A percentile compares a stretch with the other conserved stretches of the same genome.
Conservation (phyloP, 2,113 vertebrate species). For the Antechinus flavipes region DNA sequence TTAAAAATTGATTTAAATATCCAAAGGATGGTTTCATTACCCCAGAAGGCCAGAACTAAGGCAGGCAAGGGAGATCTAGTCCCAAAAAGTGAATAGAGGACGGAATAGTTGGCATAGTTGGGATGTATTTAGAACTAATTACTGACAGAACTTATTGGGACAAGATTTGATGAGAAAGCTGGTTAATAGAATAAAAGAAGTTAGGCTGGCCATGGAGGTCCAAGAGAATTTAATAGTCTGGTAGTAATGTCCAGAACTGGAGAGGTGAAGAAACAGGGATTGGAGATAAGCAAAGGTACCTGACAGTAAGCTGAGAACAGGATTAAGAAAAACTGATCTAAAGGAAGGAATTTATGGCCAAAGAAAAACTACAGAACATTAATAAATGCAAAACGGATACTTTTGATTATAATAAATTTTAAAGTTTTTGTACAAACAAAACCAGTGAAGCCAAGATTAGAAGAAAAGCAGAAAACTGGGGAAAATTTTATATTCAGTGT, state of each 20-base stretch:
- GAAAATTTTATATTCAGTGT: too few relatives aligned
- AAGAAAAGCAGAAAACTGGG: too few relatives aligned
- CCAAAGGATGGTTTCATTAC: not conserved
- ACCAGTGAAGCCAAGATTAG: too few relatives aligned
- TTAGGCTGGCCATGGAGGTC: not conserved
- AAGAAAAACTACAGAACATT: too few relatives aligned
- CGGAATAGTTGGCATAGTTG: not conserved
- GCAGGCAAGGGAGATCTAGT: not conserved
- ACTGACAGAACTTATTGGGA: not conserved
- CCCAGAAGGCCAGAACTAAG: not conserved
- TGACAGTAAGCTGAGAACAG: not conserved
- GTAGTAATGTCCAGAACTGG: not conserved
- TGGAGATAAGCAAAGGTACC: not conserved
- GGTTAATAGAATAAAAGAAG: not conserved
- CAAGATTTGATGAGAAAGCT: not conserved
- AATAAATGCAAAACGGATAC: too few relatives aligned
- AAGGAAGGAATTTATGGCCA: too few relatives aligned
- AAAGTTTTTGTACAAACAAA: too few relatives aligned
- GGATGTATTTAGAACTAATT: not conserved
- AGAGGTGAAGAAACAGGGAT: not conserved
- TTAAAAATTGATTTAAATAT: not conserved
- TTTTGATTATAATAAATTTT: too few relatives aligned
- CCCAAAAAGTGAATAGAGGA: not conserved
- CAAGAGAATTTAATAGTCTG: not conserved
- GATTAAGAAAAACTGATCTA: not conserved